Conservation (phyloP, 2,113 vertebrate genomes). For the Corynorhinus townsendii region DNA sequence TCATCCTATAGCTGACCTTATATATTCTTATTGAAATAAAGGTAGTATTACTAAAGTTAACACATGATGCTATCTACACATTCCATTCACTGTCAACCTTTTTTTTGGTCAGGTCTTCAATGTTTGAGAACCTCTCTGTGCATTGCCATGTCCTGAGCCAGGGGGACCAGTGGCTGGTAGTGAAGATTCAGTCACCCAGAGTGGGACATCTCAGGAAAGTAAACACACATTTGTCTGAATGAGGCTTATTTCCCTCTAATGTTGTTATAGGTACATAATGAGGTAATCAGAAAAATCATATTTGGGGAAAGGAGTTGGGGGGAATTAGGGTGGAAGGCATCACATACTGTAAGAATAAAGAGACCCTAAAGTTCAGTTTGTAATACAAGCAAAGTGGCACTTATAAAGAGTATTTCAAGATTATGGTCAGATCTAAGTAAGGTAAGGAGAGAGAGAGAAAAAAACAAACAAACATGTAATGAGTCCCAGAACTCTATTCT, state of each 20-base stretch:
- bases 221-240: neutral
- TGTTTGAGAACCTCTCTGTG: neutral
- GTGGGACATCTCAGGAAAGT: neutral
- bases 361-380: neutral
- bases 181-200: neutral
- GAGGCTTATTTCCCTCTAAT: neutral
- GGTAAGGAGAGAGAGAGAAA: neutral
- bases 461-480: neutral
- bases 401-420: neutral
- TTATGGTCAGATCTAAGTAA: neutral
- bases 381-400: neutral
- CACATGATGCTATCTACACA: neutral
- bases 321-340: neutral
- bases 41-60: neutral
- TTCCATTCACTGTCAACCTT: neutral
- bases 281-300: neutral
- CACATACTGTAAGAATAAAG: neutral
- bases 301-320: neutral
- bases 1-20: neutral
- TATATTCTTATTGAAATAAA: neutral
- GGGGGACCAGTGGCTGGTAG: neutral
- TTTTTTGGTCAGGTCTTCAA: neutral
- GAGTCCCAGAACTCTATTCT: neutral
- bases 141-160: neutral
- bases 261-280: neutral